Evolutionary conservation across 1,140 invertebrate species (phyloP).

Genomic region (Mya arenaria): DNA sequence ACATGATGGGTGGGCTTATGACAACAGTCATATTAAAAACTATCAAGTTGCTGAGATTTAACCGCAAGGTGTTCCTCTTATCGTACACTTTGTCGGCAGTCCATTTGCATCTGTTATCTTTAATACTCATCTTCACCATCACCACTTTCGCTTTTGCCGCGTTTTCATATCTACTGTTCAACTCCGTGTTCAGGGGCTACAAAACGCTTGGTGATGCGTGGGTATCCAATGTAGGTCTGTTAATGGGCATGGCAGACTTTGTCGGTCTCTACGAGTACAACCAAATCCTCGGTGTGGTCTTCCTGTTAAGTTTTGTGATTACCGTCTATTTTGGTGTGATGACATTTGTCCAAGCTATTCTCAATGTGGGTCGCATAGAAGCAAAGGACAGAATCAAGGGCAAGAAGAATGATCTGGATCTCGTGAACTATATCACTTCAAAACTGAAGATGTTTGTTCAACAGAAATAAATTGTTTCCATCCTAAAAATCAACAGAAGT

Average conservation of each 20-base stretch:
- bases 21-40: constrained; percentile 36
- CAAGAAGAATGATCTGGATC: not conserved
- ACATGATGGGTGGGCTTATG: constrained; percentile 31
- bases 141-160: constrained; percentile 32
- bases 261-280: not conserved
- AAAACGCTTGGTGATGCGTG: constrained; percentile 6
- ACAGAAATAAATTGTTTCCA: too few species aligned
- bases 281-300: constrained; percentile 20
- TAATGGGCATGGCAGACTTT: constrained; percentile 40
- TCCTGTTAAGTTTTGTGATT: constrained; percentile 38
- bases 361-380: constrained; percentile 19
- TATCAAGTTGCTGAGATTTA: constrained; percentile 49
- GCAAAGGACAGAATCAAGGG: not conserved
- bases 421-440: not conserved
- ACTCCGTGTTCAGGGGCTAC: not conserved
- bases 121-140: constrained; percentile 14
- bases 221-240: constrained; percentile 35
- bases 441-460: too few species aligned
- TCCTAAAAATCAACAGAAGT: too few species aligned
- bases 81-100: not conserved
- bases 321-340: constrained; percentile 17
- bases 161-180: constrained; percentile 36
- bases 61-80: constrained; percentile 9
- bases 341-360: constrained; percentile 26
- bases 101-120: not conserved